Evolutionary conservation across 2,888 invertebrate genomes (phyloP).

Genomic region (Chirona hameri): DNA sequence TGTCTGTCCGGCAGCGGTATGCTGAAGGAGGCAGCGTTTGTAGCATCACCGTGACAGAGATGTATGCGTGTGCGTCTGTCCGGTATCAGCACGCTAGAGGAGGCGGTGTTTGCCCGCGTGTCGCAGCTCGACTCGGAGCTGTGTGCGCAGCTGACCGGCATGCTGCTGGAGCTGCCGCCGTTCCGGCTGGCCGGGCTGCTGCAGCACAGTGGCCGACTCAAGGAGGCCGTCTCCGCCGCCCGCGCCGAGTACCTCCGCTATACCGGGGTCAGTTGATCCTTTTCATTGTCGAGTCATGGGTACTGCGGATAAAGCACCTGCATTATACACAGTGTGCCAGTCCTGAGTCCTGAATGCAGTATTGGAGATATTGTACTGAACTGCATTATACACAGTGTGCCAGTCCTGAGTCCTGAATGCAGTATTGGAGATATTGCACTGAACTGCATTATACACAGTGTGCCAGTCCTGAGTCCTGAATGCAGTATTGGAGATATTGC

Average conservation of each 20-base stretch:
- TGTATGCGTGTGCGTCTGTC: no score
- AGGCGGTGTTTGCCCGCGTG: neutral
- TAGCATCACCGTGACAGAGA: no score
- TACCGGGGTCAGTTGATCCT: neutral
- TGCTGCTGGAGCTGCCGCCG: constrained; percentile 8
- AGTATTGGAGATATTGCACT: neutral
- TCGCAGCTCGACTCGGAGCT: neutral
- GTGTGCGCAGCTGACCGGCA: neutral
- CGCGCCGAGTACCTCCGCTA: neutral
- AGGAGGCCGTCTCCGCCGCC: neutral
- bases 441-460: neutral
- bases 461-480: neutral
- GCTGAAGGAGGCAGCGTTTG: no score
- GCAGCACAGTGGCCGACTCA: neutral
- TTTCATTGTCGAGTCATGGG: neutral
- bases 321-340: neutral
- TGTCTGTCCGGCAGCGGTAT: no score
- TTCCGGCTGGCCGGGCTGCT: neutral
- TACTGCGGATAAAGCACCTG: neutral
- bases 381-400: neutral
- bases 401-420: neutral
- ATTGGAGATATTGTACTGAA: neutral
- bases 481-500: neutral
- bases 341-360: neutral
- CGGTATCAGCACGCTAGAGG: neutral